phyloP scores from a whole-genome alignment of 2,888 invertebrate genomes.

The Tenthredo livida region DNA sequence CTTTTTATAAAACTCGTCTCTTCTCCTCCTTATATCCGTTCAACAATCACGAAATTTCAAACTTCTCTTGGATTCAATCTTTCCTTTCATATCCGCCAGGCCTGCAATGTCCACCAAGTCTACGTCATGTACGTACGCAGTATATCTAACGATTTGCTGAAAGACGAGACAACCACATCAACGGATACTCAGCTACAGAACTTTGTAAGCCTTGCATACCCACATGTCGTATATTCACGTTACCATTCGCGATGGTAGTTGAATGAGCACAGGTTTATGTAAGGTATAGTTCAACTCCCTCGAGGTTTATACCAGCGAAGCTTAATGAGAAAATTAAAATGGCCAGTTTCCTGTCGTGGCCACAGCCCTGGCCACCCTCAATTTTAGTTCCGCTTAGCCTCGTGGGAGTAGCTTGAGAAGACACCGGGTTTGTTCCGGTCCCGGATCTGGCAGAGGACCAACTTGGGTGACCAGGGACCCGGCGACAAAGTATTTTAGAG shows the following conservation, averaged over 20 bases:
- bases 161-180: slow-evolving; percentile 6
- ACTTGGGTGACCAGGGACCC: slow-evolving; percentile 63
- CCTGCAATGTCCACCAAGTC: neutral
- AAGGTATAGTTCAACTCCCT: slow-evolving; percentile 24
- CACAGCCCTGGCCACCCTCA: slow-evolving; percentile 38
- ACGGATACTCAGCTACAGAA: neutral
- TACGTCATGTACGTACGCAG: neutral
- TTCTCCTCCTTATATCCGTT: neutral
- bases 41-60: slow-evolving; percentile 5
- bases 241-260: slow-evolving; percentile 18
- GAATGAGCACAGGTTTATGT: slow-evolving; percentile 11
- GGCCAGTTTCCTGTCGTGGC: slow-evolving; percentile 50
- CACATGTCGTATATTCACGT: slow-evolving; percentile 6
- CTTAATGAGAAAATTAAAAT: slow-evolving; percentile 64
- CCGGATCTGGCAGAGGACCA: slow-evolving; percentile 64
- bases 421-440: slow-evolving; percentile 53
- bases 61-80: neutral
- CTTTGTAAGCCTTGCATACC: neutral
- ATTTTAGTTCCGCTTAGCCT: slow-evolving; percentile 48
- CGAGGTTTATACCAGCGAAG: slow-evolving; percentile 53
- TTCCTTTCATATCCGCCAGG: slow-evolving; percentile 5
- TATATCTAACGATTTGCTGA: slow-evolving; percentile 1
- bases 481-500: slow-evolving; percentile 67
- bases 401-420: slow-evolving; percentile 55
- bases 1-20: slow-evolving; percentile 5